Evolutionary conservation across 2,113 vertebrate species (phyloP).

Genomic region (Ramphastos sulfuratus): DNA sequence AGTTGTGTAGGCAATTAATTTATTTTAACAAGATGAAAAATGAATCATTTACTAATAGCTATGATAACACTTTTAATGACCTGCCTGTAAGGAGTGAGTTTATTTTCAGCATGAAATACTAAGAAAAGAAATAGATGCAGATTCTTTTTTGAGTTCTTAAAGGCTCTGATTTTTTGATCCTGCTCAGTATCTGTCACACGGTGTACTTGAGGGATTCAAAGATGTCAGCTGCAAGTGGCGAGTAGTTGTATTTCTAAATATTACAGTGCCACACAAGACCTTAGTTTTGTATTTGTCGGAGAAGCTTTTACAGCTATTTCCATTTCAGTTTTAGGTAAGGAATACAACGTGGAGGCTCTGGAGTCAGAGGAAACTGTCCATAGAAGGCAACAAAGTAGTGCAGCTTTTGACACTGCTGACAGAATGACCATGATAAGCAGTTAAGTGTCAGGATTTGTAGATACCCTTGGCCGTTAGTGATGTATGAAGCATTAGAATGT

Average conservation of each 20-base stretch:
- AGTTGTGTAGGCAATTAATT: background rate
- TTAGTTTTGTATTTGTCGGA: background rate
- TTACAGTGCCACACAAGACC: background rate
- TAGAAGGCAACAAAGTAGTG: background rate
- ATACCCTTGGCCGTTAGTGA: background rate
- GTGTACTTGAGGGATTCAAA: background rate
- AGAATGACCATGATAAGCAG: background rate
- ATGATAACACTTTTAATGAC: conserved; percentile 37
- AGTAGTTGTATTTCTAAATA: background rate
- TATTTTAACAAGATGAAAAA: conserved; percentile 8
- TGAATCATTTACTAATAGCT: conserved; percentile 4
- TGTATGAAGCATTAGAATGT: background rate
- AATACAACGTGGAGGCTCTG: background rate
- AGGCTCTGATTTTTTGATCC: background rate
- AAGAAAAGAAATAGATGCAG: background rate
- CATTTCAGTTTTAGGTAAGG: background rate
- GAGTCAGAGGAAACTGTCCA: background rate
- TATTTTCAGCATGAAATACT: background rate
- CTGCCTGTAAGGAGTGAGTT: background rate
- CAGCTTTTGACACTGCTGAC: background rate
- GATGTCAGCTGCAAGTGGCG: background rate
- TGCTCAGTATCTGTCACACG: background rate
- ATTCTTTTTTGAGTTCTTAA: background rate
- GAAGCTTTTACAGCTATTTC: background rate
- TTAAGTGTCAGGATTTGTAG: background rate